Base-by-base conservation (phyloP, 2,797 vertebrate genomes). In the Ctenosaura bakeri region DNA sequence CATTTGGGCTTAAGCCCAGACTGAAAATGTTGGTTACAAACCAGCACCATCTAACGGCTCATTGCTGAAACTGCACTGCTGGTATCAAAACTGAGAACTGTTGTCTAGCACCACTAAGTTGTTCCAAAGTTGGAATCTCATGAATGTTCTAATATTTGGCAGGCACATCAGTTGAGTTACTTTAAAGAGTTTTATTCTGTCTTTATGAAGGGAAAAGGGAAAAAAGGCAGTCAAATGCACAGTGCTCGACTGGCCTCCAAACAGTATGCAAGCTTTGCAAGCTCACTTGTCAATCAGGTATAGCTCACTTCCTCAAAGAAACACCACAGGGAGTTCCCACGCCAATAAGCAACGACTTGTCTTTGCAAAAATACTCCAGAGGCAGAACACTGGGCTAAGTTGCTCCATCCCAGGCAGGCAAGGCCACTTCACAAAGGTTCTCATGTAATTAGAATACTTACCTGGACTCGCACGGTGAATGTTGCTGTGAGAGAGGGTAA, bases 1-100 rank as follows among this genome's bases (percentile, higher is more conserved):
- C 86, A 85, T 93, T 83, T 71, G 10, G 77, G 88, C 90, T 79
- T 16, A 80, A 87, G 83, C 79, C 2, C 3, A 8, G 0, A 24
- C 71, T 90, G 16, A 86, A 88, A 92, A 92, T 83, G 95, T 94
- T 91, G 85, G 87, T 96, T 96, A 95, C 92, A 89, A 94, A 94
- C 91, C 88, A 94, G 94, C 96, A 93, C 93, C 95, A 97, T 93
- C 95, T 97, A 94, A 96, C 89, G 95, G 89, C 71, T 87, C 82
- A 9, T 6, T 18, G n/a, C 83, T 91, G 92, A 92, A 95, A 96
- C 73, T 92, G 93, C 92, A 94, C 9, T 59, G 83, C 24, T 59
- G 86, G 2, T 56, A 81, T 18, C 56, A 86, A 90, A 16, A 42
- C 24, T 29, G 18, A 50, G 4, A 52, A 14, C 12, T 1, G 20